These are phyloP conservation scores for Podarcis muralis DNA, from an alignment of 2,113 vertebrate species.

Conservation along the genomic window DNA sequence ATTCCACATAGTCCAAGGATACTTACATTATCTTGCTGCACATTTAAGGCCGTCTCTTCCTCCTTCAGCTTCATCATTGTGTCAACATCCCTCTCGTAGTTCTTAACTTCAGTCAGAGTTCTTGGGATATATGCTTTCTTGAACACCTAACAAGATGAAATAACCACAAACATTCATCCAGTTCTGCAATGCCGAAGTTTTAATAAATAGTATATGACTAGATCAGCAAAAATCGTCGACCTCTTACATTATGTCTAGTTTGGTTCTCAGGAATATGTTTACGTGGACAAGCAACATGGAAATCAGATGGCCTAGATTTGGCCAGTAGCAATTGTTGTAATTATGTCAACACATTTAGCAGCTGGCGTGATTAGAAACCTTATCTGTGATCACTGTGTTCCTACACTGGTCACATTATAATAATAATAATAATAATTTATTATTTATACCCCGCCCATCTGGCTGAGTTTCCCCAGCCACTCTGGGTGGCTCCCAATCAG, in stretches of 20 bases:
- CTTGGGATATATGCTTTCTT: slow-evolving; percentile 94
- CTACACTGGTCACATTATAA: background rate
- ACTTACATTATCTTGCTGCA: slow-evolving; percentile 86
- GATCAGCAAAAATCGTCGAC: background rate
- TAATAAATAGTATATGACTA: background rate
- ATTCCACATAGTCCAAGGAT: background rate
- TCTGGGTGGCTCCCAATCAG: too few species aligned
- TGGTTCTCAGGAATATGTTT: background rate
- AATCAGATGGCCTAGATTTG: background rate
- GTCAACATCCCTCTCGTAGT: slow-evolving; percentile 92
- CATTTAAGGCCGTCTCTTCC: slow-evolving; percentile 76
- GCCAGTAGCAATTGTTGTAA: background rate
- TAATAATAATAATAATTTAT: too few species aligned
- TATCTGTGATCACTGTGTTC: background rate
- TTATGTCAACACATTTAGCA: background rate
- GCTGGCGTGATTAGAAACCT: background rate
- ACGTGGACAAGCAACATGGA: background rate
- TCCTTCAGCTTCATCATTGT: slow-evolving; percentile 83
- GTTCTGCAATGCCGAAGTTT: background rate
- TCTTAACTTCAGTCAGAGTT: slow-evolving; percentile 91
- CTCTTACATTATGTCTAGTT: background rate
- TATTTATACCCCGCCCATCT: too few species aligned
- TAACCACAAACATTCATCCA: background rate
- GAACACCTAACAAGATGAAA: slow-evolving; percentile 83
- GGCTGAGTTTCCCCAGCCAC: too few species aligned